These are phyloP conservation scores for Hippolais icterina DNA, from an alignment of 2,113 vertebrate species.

Conservation along the genomic window DNA sequence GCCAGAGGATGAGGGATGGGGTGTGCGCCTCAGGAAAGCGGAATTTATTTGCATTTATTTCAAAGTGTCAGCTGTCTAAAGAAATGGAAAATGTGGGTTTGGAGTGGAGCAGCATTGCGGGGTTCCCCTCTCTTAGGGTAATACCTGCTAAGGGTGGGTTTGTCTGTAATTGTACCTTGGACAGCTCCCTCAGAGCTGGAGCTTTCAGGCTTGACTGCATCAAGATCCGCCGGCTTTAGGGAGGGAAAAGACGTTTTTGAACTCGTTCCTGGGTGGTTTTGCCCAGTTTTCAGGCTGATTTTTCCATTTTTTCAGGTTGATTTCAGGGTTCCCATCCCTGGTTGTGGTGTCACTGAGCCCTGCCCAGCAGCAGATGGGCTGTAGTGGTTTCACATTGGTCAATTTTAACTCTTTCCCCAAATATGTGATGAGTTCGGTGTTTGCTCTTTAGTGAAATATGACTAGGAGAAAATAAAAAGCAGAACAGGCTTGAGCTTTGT, in stretches of 20 bases:
- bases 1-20: neutral
- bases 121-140: neutral
- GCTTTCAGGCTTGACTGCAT: neutral
- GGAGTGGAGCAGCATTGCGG: neutral
- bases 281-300: neutral
- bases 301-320: rapidly evolving
- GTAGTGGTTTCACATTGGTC: no score
- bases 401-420: no score
- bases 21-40: neutral
- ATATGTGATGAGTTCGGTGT: no score
- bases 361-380: neutral
- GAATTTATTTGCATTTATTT: slow-evolving; percentile 23
- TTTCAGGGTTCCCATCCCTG: neutral
- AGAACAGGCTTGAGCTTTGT: no score
- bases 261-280: rapidly evolving
- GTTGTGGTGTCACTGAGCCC: rapidly evolving
- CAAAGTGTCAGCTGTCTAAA: neutral
- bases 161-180: neutral
- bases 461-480: no score
- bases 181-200: neutral
- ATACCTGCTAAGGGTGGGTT: neutral
- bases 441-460: no score
- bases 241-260: neutral
- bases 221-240: neutral
- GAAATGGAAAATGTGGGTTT: neutral